Percentiles rank a stretch among this genome's conserved stretches.
These are phyloP conservation scores for Unio delphinus DNA, from an alignment of 2,888 invertebrate genomes.

Conservation along the genomic window DNA sequence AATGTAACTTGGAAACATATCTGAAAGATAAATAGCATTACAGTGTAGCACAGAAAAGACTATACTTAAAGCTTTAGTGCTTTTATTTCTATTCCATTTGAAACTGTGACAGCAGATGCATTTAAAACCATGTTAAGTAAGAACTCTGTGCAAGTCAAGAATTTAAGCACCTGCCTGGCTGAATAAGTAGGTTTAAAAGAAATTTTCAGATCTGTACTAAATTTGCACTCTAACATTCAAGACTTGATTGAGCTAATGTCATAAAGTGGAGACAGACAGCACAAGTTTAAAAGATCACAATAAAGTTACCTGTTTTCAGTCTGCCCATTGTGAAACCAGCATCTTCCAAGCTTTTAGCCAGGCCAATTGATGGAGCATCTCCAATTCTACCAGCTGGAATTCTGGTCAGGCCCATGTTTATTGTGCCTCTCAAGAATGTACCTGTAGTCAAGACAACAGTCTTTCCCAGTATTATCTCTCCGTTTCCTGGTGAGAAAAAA, in stretches of 20 bases:
- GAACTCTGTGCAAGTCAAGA: too few species aligned
- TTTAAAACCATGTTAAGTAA: too few species aligned
- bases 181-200: too few species aligned
- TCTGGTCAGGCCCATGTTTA: slow-evolving; percentile 84
- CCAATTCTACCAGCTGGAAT: slow-evolving; percentile 87
- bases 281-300: slow-evolving; percentile 1
- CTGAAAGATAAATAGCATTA: too few species aligned
- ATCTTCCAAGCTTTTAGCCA: slow-evolving; percentile 79
- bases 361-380: slow-evolving; percentile 83
- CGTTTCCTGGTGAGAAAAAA: slow-evolving; percentile 49
- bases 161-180: too few species aligned
- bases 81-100: too few species aligned
- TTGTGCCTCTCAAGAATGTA: slow-evolving; percentile 88
- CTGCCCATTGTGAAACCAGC: slow-evolving; percentile 84
- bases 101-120: too few species aligned
- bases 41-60: too few species aligned
- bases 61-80: too few species aligned
- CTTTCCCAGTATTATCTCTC: slow-evolving; percentile 71
- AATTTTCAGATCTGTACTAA: neutral
- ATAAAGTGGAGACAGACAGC: neutral
- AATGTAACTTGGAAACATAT: too few species aligned
- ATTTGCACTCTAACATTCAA: neutral
- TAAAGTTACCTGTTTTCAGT: slow-evolving; percentile 83
- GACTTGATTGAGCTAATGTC: neutral
- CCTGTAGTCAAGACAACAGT: slow-evolving; percentile 89